A percentile compares a stretch with the other conserved stretches of the same genome.
Evolutionary conservation across 2,888 invertebrate genomes (phyloP).

Genomic region (Xestia sexstrigata): DNA sequence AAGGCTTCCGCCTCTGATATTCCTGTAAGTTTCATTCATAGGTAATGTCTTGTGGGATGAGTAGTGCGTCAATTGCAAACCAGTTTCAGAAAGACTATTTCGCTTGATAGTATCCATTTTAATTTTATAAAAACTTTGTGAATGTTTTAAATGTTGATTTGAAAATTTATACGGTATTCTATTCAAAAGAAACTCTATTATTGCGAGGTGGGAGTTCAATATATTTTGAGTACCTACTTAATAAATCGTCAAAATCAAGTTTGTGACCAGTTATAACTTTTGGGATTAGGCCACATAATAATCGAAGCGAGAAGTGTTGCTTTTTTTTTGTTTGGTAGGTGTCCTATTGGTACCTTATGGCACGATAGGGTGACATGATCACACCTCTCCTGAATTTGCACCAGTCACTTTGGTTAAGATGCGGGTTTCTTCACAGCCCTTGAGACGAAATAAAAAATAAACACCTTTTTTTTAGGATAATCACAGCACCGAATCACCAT

Average conservation of each 20-base stretch:
- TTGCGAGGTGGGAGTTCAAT: neutral
- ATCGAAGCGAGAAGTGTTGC: too few relatives aligned
- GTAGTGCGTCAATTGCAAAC: constrained; percentile 19
- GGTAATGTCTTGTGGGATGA: constrained; percentile 35
- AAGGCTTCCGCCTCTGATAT: constrained; percentile 39
- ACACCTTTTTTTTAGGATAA: neutral
- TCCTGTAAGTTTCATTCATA: constrained; percentile 46
- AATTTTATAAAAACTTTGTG: neutral
- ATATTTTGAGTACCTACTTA: neutral
- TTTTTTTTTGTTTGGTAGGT: neutral
- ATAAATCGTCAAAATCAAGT: neutral
- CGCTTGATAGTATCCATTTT: neutral
- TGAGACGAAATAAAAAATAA: neutral
- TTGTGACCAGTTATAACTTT: neutral
- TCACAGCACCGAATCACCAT: neutral
- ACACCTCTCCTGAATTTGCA: neutral
- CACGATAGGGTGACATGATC: too few relatives aligned
- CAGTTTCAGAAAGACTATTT: neutral
- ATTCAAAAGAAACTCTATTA: neutral
- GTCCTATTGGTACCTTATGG: too few relatives aligned
- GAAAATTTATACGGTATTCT: neutral
- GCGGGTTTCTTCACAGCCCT: neutral
- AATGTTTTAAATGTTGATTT: neutral
- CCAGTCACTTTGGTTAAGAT: too few relatives aligned
- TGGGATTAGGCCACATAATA: neutral